Percentiles rank a stretch among this genome's conserved stretches.
Conservation (phyloP, 2,113 vertebrate species). For the Pelodiscus sinensis region DNA sequence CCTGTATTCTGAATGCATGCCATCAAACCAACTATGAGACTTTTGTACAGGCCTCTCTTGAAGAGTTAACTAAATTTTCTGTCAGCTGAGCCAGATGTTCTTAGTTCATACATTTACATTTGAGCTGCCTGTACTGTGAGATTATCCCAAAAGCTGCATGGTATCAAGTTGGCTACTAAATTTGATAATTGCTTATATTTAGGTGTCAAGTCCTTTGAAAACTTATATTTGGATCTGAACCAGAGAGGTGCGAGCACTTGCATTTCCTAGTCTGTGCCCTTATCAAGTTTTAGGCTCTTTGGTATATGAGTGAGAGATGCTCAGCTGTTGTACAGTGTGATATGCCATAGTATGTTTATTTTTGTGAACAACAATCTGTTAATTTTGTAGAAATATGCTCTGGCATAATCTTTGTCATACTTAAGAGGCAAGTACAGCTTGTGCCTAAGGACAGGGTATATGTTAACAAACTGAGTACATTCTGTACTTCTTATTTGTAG, state of each 20-base stretch:
- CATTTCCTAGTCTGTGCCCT: not conserved
- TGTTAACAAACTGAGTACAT: not conserved
- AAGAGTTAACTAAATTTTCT: not conserved
- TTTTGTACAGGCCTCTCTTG: not conserved
- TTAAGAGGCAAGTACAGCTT: not conserved
- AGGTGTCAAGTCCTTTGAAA: not conserved
- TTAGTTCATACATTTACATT: not conserved
- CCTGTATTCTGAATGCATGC: not conserved
- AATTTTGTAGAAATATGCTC: not conserved
- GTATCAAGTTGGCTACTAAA: not conserved
- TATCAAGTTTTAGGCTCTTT: accelerated
- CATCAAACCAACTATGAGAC: not conserved
- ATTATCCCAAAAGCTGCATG: not conserved
- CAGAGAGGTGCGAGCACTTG: not conserved
- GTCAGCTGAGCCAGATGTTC: not conserved
- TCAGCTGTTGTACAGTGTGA: not conserved
- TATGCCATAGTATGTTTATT: not conserved
- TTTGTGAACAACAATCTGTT: not conserved
- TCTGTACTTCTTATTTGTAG: not conserved
- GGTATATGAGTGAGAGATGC: not conserved
- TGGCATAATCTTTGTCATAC: not conserved
- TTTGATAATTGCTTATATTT: not conserved
- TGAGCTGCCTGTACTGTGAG: not conserved
- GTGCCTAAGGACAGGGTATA: constrained; percentile 21
- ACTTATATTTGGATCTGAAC: not conserved